phyloP scores from a whole-genome alignment of 2,113 vertebrate species.

The Salvelinus alpinus region DNA sequence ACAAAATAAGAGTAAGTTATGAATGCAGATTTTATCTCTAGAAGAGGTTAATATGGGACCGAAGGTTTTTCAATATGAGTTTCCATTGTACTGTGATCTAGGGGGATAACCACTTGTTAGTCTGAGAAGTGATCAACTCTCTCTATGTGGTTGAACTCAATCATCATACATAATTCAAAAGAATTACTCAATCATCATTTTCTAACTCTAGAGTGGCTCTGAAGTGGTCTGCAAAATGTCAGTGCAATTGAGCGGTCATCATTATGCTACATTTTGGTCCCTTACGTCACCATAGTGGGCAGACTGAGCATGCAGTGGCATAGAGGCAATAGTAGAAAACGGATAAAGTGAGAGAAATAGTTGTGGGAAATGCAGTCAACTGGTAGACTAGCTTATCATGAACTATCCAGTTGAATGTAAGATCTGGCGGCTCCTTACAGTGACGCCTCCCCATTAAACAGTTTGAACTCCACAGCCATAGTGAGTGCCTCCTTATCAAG shows the following conservation, averaged over 20 bases:
- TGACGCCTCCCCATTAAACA: too few species aligned
- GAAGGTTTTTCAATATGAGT: neutral
- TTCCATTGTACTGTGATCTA: neutral
- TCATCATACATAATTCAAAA: neutral
- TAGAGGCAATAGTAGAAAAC: conserved; percentile 19
- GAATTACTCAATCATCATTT: neutral
- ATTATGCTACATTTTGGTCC: conserved; percentile 17
- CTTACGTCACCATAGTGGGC: conserved; percentile 30
- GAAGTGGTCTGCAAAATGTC: conserved; percentile 25
- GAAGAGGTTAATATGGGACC: too few species aligned
- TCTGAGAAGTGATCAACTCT: neutral
- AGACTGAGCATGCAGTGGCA: conserved; percentile 18
- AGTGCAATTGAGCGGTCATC: conserved; percentile 22
- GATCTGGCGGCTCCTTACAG: neutral
- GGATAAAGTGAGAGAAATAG: neutral
- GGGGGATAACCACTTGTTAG: neutral
- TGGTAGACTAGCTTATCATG: neutral
- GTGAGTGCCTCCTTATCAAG: neutral
- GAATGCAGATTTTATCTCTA: too few species aligned
- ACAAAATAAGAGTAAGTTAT: neutral
- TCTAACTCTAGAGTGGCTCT: neutral
- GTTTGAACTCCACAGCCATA: too few species aligned
- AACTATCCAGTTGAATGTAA: neutral
- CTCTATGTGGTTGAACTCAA: neutral
- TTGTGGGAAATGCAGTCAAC: neutral